These are phyloP conservation scores for Calliopsis andreniformis DNA, from an alignment of 1,140 invertebrate genomes.

Conservation along the genomic window DNA sequence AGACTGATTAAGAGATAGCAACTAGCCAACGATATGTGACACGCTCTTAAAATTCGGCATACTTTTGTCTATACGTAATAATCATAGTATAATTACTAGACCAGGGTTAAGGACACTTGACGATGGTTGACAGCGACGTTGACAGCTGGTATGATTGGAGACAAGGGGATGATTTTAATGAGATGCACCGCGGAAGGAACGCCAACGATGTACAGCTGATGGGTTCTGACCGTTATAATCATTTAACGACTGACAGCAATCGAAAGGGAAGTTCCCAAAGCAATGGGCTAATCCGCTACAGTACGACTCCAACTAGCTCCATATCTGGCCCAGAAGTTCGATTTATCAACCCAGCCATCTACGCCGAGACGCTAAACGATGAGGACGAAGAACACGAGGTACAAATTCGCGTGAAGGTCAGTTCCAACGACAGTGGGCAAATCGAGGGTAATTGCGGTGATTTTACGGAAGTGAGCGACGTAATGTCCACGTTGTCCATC, in stretches of 20 bases:
- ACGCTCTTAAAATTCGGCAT: slow-evolving; percentile 8
- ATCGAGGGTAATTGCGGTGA: slow-evolving; percentile 3
- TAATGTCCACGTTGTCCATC: slow-evolving; percentile 22
- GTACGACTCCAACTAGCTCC: slow-evolving; percentile 17
- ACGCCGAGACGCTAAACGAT: slow-evolving; percentile 49
- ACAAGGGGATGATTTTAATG: slow-evolving; percentile 11
- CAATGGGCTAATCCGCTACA: slow-evolving; percentile 2
- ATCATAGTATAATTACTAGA: slow-evolving; percentile 11
- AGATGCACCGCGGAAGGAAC: background rate
- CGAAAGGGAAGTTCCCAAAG: background rate
- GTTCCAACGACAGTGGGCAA: slow-evolving; percentile 1
- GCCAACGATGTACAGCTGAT: background rate
- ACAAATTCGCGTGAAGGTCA: slow-evolving; percentile 17
- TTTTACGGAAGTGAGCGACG: slow-evolving; percentile 13
- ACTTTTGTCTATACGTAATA: slow-evolving; percentile 21
- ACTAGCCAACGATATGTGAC: slow-evolving; percentile 36
- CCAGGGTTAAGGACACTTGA: slow-evolving; percentile 25
- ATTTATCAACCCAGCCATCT: slow-evolving; percentile 68
- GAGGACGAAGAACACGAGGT: slow-evolving; percentile 14
- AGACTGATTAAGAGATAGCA: background rate
- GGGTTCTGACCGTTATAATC: background rate
- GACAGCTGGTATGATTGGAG: slow-evolving; percentile 56
- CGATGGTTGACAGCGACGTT: slow-evolving; percentile 62
- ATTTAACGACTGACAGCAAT: background rate
- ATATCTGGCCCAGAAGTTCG: slow-evolving; percentile 58